Base-by-base conservation (phyloP, 1,140 invertebrate genomes). In the Drosophila repletoides region DNA sequence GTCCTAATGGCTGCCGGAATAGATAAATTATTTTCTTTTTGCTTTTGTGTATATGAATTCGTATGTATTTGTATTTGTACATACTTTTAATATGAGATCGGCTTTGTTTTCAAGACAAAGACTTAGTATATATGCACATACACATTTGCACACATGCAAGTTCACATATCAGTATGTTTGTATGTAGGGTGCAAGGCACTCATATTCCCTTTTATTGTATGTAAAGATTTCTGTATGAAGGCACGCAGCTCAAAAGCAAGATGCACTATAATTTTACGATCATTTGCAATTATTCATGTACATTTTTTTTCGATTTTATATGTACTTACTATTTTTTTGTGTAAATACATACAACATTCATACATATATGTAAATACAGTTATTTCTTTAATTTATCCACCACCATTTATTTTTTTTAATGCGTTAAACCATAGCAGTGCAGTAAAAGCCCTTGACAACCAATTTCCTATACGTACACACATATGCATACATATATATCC, bases 371-470 rank as follows among this genome's bases (percentile, higher is more conserved):
- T 19, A n/a, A 2, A 26, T 9, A 3, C 10, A 29, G 28, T 48
- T 58, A 22, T 29, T 55, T 12, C 38, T 38, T 52, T 26, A 7
- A 52, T 24, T 51, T 46, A 59, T 58, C 51, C 53, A 64, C 66
- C 58, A 59, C 63, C 64, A 38, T 26, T 63, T 56, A 29, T 43
- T 48, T 46, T 76, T 75, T 83, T 69, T 59, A 61, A 52, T 68
- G 33, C 51, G 29, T 41, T 48, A 59, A 45, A 21, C 58, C 66
- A 33, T 53, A 51, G 79, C 58, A 68, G 48, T 61, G 49, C 49
- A 53, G 24, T 61, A 74, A 84, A 83, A 79, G 71, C 79, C 80
- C 74, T 79, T 84, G 76, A 74, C 79, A 83, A 83, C 79, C 74
- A 55, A 81, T 75, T 58, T 22, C 45, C 29, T 46, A 34, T 46